These are phyloP conservation scores for Elephantulus edwardii DNA, from an alignment of 2,113 vertebrate species.

Conservation along the genomic window DNA sequence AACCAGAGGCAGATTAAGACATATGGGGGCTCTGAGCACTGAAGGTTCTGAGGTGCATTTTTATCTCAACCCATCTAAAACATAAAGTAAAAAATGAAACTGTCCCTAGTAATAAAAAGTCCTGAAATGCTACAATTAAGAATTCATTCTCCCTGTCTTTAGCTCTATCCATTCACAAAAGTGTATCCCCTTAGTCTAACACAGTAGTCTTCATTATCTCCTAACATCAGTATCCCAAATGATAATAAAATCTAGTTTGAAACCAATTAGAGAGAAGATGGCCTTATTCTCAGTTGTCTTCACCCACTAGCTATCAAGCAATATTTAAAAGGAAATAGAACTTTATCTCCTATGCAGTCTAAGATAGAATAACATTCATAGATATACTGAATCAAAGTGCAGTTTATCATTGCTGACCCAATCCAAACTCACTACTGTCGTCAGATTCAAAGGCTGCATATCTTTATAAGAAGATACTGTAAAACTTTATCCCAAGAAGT, in stretches of 20 bases:
- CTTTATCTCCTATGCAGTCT: background rate
- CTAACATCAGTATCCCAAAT: background rate
- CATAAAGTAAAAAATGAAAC: conserved; percentile 4
- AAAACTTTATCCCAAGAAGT: too few species aligned
- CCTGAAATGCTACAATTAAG: background rate
- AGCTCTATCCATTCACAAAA: background rate
- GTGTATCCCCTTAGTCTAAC: background rate
- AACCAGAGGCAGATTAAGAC: background rate
- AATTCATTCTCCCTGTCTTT: background rate
- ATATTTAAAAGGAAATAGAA: background rate
- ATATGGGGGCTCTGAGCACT: background rate
- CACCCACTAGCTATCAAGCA: background rate
- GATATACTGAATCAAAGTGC: background rate
- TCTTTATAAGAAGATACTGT: too few species aligned
- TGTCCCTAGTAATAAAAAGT: background rate
- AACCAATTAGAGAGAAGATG: background rate
- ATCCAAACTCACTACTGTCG: too few species aligned
- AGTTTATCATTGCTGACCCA: background rate
- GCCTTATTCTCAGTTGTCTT: background rate
- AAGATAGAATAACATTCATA: conserved; percentile 9
- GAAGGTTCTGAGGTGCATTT: background rate
- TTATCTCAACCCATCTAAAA: background rate
- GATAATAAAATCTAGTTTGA: background rate
- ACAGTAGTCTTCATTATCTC: background rate
- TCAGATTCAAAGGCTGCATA: too few species aligned